A percentile compares a stretch with the other conserved stretches of the same genome.
phyloP scores from a whole-genome alignment of 2,797 vertebrate genomes.

The Lophotriccus pileatus region DNA sequence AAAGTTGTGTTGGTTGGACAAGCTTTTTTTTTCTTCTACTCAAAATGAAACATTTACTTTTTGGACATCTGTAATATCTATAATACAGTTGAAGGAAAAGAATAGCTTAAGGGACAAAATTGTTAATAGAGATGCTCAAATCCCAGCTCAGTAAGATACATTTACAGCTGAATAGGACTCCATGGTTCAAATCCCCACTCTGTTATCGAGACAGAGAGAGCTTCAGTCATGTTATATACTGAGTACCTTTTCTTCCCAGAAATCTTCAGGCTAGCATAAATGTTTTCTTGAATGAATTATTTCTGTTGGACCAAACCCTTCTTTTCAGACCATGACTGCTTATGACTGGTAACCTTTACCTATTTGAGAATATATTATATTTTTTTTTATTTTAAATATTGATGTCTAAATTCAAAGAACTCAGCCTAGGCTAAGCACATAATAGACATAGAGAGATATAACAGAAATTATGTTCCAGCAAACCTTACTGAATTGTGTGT shows the following conservation, averaged over 20 bases:
- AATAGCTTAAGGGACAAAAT: background rate
- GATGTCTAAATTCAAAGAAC: background rate
- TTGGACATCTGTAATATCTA: background rate
- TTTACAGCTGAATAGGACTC: background rate
- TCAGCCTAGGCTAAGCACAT: background rate
- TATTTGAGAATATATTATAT: background rate
- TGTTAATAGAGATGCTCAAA: background rate
- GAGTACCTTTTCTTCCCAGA: background rate
- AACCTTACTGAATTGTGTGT: background rate
- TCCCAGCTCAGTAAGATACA: background rate
- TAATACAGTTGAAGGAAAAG: background rate
- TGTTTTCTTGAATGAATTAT: background rate
- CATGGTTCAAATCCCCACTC: background rate
- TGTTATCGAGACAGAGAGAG: fast-evolving
- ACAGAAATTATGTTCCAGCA: background rate
- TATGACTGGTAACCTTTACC: background rate
- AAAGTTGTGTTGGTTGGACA: background rate
- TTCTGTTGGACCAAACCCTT: background rate
- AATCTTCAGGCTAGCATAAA: background rate
- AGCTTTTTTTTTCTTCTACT: background rate
- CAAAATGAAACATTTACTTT: background rate
- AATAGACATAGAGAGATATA: background rate
- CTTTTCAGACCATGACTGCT: background rate
- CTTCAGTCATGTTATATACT: background rate
- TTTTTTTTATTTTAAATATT: background rate